Conservation (phyloP, 2,888 invertebrate species). For the Trissoscelio sp. region DNA sequence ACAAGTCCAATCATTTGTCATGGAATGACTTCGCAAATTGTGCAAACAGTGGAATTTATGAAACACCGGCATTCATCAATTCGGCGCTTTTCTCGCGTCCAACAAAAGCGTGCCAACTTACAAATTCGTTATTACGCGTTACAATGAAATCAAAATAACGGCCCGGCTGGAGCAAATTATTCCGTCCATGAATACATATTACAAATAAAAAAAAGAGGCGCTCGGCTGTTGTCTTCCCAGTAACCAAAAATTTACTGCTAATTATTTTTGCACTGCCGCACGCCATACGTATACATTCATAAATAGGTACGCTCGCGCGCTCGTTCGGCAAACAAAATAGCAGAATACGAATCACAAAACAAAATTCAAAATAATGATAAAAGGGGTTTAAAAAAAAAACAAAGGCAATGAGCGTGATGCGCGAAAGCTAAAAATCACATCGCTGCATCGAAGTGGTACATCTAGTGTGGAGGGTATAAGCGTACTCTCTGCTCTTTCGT, state of each 20-base stretch:
- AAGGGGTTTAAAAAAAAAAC: conserved; percentile 36
- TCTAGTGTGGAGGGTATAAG: conserved; percentile 22
- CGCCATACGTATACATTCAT: conserved; percentile 47
- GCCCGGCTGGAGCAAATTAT: conserved; percentile 51
- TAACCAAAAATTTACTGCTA: conserved; percentile 79
- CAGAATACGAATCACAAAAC: conserved; percentile 23
- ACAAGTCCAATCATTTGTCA: conserved; percentile 66
- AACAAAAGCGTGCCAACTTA: conserved; percentile 69
- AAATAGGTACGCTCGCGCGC: conserved; percentile 49
- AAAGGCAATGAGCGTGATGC: conserved; percentile 48
- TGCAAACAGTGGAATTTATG: conserved; percentile 65
- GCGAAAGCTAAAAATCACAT: conserved; percentile 59
- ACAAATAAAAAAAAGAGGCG: conserved; percentile 56
- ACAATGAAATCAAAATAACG: conserved; percentile 71
- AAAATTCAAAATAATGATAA: conserved; percentile 55
- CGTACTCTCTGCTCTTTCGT: conserved; percentile 1
- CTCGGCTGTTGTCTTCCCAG: conserved; percentile 54
- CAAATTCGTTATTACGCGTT: conserved; percentile 69
- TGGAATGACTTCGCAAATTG: conserved; percentile 67
- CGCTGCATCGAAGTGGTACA: conserved; percentile 53
- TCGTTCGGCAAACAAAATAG: conserved; percentile 47
- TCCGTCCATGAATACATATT: conserved; percentile 68
- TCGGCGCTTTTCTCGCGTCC: conserved; percentile 59
- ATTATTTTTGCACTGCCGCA: conserved; percentile 77
- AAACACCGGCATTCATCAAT: conserved; percentile 67